These are phyloP conservation scores for Aphis gossypii DNA, from an alignment of 1,140 invertebrate genomes.

Conservation along the genomic window DNA sequence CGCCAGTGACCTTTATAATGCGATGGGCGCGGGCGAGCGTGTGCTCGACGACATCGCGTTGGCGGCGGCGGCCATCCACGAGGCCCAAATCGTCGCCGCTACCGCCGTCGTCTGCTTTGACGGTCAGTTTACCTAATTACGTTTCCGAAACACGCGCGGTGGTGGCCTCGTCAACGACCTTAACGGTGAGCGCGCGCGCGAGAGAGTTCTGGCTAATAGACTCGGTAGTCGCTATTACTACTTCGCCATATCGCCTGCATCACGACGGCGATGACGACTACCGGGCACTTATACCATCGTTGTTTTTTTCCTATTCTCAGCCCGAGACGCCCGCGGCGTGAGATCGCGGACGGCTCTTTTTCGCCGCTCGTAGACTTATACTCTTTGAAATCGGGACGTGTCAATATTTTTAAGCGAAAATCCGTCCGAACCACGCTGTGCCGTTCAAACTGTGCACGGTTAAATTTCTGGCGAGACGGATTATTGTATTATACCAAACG, in stretches of 20 bases:
- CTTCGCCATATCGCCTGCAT: neutral
- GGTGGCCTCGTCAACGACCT: slow-evolving; percentile 30
- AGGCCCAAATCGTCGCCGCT: neutral
- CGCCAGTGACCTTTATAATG: neutral
- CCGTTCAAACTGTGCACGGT: too few species aligned
- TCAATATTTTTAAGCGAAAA: neutral
- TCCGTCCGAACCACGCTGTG: neutral
- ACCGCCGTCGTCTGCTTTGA: neutral
- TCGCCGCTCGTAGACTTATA: neutral
- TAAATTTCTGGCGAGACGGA: too few species aligned
- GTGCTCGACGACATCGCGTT: neutral
- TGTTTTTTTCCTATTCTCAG: neutral
- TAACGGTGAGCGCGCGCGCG: neutral
- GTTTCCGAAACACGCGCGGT: neutral
- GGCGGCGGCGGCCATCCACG: neutral
- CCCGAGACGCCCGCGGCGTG: neutral
- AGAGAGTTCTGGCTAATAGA: neutral
- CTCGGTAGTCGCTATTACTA: neutral
- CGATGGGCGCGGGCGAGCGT: neutral
- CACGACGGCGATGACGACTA: neutral
- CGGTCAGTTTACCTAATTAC: neutral
- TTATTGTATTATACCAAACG: too few species aligned
- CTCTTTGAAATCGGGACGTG: neutral
- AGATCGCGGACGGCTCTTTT: neutral
- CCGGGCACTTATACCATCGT: neutral